Evolutionary conservation across 64 coral and sea anemone genomes (phyloP).

Genomic region (Montipora foliosa): DNA sequence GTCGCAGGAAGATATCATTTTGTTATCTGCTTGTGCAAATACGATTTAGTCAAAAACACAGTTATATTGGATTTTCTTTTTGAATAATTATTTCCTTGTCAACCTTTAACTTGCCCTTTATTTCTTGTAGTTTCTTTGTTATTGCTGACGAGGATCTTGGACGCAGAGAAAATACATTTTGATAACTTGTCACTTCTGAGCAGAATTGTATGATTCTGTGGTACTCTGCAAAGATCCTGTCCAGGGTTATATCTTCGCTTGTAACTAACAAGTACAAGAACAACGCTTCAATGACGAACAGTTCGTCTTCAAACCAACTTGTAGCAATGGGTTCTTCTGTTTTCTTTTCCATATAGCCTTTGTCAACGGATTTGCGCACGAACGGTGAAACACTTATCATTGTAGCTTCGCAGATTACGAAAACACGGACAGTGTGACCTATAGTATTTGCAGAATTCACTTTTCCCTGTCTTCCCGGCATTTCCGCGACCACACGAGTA

Average conservation of each 20-base stretch:
- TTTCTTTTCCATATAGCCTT: slow-evolving; percentile 31
- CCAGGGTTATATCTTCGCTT: background rate
- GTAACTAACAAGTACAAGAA: slow-evolving; percentile 16
- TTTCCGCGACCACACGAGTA: too few relatives aligned
- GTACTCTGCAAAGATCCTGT: slow-evolving; percentile 15
- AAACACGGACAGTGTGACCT: too few relatives aligned
- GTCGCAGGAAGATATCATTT: slow-evolving; percentile 1
- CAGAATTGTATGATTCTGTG: slow-evolving; percentile 33
- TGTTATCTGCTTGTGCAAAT: slow-evolving; percentile 23
- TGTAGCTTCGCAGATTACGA: too few relatives aligned
- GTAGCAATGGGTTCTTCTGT: slow-evolving; percentile 18
- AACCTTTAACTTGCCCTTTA: slow-evolving; percentile 1
- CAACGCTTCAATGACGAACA: slow-evolving; percentile 2
- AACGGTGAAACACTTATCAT: too few relatives aligned
- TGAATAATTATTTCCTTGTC: slow-evolving; percentile 24
- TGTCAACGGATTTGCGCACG: background rate
- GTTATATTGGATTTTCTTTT: slow-evolving; percentile 27
- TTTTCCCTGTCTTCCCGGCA: too few relatives aligned
- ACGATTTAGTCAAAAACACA: slow-evolving; percentile 24
- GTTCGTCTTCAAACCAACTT: slow-evolving; percentile 33
- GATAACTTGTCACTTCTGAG: slow-evolving; percentile 5
- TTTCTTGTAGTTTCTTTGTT: slow-evolving; percentile 32
- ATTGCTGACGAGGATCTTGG: slow-evolving; percentile 12
- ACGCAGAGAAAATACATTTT: slow-evolving; percentile 23
- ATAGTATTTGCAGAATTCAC: too few relatives aligned